phyloP scores from a whole-genome alignment of 30 jellyfish, hydroid and myxozoan species.

The Aurelia aurita complex sp. Pacific region DNA sequence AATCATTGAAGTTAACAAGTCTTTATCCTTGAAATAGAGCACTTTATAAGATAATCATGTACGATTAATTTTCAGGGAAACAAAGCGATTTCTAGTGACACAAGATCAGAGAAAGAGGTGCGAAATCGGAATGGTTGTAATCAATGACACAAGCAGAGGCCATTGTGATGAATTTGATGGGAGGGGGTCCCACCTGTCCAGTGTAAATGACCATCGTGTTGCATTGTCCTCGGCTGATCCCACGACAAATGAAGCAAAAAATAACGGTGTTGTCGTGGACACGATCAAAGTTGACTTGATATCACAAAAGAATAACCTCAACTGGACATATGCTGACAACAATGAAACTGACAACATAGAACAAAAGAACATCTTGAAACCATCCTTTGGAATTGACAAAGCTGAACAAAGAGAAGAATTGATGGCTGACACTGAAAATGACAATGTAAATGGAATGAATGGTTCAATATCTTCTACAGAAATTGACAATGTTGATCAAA shows the following conservation, averaged over 20 bases:
- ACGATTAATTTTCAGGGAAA: background rate
- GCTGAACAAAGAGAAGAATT: too few species aligned
- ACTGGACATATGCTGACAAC: constrained; percentile 16
- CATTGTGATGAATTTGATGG: constrained; percentile 27
- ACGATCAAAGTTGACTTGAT: background rate
- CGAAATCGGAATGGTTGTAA: constrained; percentile 43
- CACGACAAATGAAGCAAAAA: constrained; percentile 30
- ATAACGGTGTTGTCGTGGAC: constrained; percentile 22
- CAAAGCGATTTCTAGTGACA: background rate
- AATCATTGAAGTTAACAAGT: too few species aligned
- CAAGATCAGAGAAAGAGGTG: background rate
- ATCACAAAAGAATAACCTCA: too few species aligned
- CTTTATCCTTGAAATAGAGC: too few species aligned
- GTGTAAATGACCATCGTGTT: constrained; percentile 73
- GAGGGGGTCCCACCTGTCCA: constrained; percentile 60
- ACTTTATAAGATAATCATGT: too few species aligned
- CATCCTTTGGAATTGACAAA: too few species aligned
- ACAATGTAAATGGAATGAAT: too few species aligned
- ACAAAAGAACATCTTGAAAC: too few species aligned
- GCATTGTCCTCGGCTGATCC: constrained; percentile 57
- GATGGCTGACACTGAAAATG: too few species aligned
- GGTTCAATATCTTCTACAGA: too few species aligned
- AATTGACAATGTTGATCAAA: constrained; percentile 6
- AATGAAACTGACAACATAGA: constrained; percentile 6
- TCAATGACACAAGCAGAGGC: constrained; percentile 27